These are phyloP conservation scores for Gnatocerus cornutus DNA, from an alignment of 2,888 invertebrate genomes.

Conservation along the genomic window DNA sequence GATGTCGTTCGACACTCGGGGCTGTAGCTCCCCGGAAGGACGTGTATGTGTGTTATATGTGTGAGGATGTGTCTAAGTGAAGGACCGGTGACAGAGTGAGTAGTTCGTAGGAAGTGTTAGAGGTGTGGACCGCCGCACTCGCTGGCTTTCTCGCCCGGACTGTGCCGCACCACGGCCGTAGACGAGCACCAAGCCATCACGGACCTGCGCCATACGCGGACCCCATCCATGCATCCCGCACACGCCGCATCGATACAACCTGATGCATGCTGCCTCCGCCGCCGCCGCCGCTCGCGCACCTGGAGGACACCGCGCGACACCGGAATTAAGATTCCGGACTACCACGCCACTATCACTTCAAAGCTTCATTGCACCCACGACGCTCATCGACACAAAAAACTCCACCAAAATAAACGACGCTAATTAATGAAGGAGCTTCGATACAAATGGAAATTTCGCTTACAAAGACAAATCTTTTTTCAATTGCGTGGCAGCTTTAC, in stretches of 20 bases:
- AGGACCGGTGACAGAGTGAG: slow-evolving; percentile 67
- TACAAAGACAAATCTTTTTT: too few relatives aligned
- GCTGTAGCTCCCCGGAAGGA: slow-evolving; percentile 50
- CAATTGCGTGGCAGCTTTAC: too few relatives aligned
- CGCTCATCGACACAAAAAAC: too few relatives aligned
- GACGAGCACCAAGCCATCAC: slow-evolving; percentile 50
- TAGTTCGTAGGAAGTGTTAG: slow-evolving; percentile 69
- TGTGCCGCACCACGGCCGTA: slow-evolving; percentile 69
- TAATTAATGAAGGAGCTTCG: too few relatives aligned
- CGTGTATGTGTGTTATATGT: slow-evolving; percentile 40
- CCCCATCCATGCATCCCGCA: slow-evolving; percentile 54
- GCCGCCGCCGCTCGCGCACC: slow-evolving; percentile 31
- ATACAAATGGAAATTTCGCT: too few relatives aligned
- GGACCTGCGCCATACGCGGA: slow-evolving; percentile 52
- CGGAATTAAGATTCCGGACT: slow-evolving; percentile 4
- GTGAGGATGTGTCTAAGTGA: slow-evolving; percentile 52
- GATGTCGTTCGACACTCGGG: slow-evolving; percentile 37
- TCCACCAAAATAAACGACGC: too few relatives aligned
- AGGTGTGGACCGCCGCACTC: slow-evolving; percentile 75
- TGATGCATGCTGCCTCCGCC: slow-evolving; percentile 67
- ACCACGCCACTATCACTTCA: too few relatives aligned
- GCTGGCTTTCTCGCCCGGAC: slow-evolving; percentile 75
- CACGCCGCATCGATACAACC: slow-evolving; percentile 67
- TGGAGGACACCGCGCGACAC: slow-evolving; percentile 21
- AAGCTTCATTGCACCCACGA: too few relatives aligned